Evolutionary conservation across 2,888 invertebrate genomes (phyloP), one percentile per base, ranked within the genome.

Genomic region (Luffia ferchaultella): DNA sequence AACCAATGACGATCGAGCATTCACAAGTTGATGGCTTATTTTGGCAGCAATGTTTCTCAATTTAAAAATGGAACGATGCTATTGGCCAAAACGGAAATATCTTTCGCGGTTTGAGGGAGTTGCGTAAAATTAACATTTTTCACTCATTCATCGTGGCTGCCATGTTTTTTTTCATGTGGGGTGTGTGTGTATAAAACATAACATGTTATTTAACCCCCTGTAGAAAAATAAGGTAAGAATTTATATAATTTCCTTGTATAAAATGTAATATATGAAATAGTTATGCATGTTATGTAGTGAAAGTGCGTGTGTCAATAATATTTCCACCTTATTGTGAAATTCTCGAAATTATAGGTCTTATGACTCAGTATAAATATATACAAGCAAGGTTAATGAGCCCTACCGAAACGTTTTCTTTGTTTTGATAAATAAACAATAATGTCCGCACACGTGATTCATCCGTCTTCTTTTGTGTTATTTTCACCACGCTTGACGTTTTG

Each of bases 91-190:
- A 66, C 52, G 51, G 55, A 75, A 68, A 78, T 76, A 77, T 80
- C 79, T 77, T 65, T 67, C 59, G 3, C 30, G 30, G 30, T 30
- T 30, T 42, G 43, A 42, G 75, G n/a, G 76, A 74, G 78, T 78
- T 78, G 80, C 82, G 85, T 79, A 82, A 75, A 79, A 72, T 70
- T 65, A 71, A 65, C 67, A 64, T 65, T 70, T 68, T 69, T 79
- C 72, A 66, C 70, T 65, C 71, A 67, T 69, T 76, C 67, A 67
- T 71, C 70, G 67, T 67, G 80, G 78, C 88, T 89, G 90, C 90
- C 91, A 91, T 91, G 90, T 90, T 90, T 89, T 89, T 87, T 87
- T 88, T 87, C 86, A 86, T 87, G 87, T 88, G 89, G 89, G 89
- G 88, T 89, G 80, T 78, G 73, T 78, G 76, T 79, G 71, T 76